A percentile compares a stretch with the other conserved stretches of the same genome.
Evolutionary conservation across 1,140 invertebrate species (phyloP).

Genomic region (Tenebrio molitor): DNA sequence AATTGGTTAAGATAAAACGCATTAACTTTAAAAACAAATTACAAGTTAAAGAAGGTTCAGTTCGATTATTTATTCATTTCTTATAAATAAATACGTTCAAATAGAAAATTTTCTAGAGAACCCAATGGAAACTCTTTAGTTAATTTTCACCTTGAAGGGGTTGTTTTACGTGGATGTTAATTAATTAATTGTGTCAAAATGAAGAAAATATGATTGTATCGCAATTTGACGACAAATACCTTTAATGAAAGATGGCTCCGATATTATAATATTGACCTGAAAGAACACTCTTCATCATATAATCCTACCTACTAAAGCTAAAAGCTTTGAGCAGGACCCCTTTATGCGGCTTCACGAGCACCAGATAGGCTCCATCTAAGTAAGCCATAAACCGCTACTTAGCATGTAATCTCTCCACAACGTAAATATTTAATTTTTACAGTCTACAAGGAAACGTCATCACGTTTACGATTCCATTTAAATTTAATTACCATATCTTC

Average conservation of each 20-base stretch:
- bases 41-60: background rate
- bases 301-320: constrained; percentile 21
- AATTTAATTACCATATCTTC: constrained; percentile 19
- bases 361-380: constrained; percentile 33
- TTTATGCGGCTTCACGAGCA: constrained; percentile 35
- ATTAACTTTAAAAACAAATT: too few relatives aligned
- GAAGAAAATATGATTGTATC: too few relatives aligned
- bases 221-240: too few relatives aligned
- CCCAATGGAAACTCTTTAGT: too few relatives aligned
- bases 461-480: constrained; percentile 16
- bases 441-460: constrained; percentile 30
- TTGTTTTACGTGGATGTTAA: too few relatives aligned
- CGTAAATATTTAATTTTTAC: constrained; percentile 39
- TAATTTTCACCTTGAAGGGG: too few relatives aligned
- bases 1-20: constrained; percentile 4
- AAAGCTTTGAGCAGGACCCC: constrained; percentile 31
- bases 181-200: too few relatives aligned
- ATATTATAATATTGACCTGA: constrained; percentile 9
- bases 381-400: constrained; percentile 38
- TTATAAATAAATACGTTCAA: too few relatives aligned
- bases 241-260: background rate
- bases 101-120: too few relatives aligned
- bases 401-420: constrained; percentile 28
- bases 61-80: too few relatives aligned
- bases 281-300: constrained; percentile 19